Evolutionary conservation across 2,113 vertebrate genomes (phyloP).

Genomic region (Drymodes brunneopygia): DNA sequence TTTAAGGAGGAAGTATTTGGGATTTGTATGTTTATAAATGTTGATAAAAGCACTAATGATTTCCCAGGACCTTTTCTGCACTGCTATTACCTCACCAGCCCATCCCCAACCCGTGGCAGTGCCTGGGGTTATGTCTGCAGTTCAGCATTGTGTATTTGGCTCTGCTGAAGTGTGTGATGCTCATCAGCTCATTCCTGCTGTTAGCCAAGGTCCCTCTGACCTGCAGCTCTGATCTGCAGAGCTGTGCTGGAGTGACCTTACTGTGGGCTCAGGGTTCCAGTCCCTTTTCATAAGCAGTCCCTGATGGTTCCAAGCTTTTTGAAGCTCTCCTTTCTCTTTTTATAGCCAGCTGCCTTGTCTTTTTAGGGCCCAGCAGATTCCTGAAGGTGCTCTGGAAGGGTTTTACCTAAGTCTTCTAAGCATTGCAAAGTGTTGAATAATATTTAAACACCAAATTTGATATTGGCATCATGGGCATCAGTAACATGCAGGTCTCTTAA

Average conservation of each 20-base stretch:
- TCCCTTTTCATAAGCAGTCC: background rate
- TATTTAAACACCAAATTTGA: background rate
- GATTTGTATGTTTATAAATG: background rate
- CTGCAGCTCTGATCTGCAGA: background rate
- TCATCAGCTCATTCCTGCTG: background rate
- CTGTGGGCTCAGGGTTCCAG: accelerated
- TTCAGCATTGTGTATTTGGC: background rate
- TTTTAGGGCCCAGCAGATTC: background rate
- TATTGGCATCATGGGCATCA: background rate
- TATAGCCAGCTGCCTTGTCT: background rate
- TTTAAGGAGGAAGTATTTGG: background rate
- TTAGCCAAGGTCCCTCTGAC: background rate
- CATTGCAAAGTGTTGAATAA: background rate
- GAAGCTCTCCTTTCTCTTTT: background rate
- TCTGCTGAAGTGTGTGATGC: background rate
- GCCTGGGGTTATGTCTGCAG: background rate
- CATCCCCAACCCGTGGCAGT: background rate
- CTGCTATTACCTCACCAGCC: background rate
- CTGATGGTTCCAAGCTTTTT: background rate
- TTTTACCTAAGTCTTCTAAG: background rate
- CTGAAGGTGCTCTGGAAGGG: background rate
- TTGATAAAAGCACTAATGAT: background rate
- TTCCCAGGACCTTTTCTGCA: background rate
- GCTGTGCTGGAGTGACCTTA: background rate
- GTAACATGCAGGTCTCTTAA: background rate